Evolutionary conservation across 2,888 invertebrate species (phyloP), one percentile per base, ranked within the genome.

Genomic region (Coremacera marginata): DNA sequence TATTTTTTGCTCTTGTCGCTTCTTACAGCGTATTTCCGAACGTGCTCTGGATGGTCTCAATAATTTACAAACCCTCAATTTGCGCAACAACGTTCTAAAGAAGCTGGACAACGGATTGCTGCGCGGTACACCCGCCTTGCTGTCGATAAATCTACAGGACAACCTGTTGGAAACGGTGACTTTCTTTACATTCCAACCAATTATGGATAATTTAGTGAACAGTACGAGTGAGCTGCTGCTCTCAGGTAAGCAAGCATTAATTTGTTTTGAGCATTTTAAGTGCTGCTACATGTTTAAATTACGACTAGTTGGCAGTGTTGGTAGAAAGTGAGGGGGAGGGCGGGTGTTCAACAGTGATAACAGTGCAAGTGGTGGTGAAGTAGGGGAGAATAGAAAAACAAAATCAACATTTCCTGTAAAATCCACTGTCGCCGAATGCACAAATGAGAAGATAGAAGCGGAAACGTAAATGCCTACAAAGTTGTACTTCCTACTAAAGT

Each of bases 101-200:
- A 90, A 91, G 63, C 91, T 96, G 80, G 93, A 94, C 79, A 91
- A 93, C 55, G 93, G 94, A 55, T 90, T 95, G 79, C 92, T 96
- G 80, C 92, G 92, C 80, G 94, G 94, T n/a, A 93, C 94, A 16
- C 92, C 94, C 52, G 93, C 93, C 3, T 91, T 96, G 31, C 92
- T 92, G 84, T 93, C 94, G 82, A 91, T 96, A 84, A 95, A 96
- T 89, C 90, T 96, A 81, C 92, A 94, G 86, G 92, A 93, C 81
- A 96, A 96, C 89, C 91, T 92, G 83, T 91, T 96, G 85, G 93
- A 93, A 88, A 94, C 94, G 75, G 91, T 96, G 88, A 94, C 94
- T 84, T 93, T 92, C 88, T 94, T 94, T 87, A 94, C 94, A 86
- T 88, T 88, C 81, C 92, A 93, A 86, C 95, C 95, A 77, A 93